Evolutionary conservation across 2,888 invertebrate genomes (phyloP), one percentile per base, ranked within the genome.

Genomic region (Tipula unca): DNA sequence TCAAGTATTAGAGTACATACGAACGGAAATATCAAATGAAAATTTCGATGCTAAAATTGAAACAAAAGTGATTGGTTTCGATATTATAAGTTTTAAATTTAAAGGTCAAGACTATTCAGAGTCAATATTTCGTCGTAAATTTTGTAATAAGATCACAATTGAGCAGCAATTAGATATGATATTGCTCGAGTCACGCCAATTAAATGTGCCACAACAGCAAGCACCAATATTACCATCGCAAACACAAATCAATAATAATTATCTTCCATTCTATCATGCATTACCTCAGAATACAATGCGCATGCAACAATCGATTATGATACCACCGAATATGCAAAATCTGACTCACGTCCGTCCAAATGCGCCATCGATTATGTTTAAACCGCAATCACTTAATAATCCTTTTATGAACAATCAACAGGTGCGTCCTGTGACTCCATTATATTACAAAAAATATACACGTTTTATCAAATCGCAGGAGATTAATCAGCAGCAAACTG

Each of bases 1-100:
- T 25, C 69, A 69, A 1, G 89, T 92, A 1, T 88, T 92, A 3
- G 89, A 90, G 3, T 87, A 88, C 3, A 91, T 93, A 8, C 54
- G 48, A 17, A 25, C 29, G 1, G 48, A 48, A 32, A 48, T 48
- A n/a, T 29, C 29, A 10, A 85, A 85, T 54, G 85, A 85, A 32
- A 54, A 3, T 17, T 17, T 85, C 54, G 85, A 85, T 6, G 29
- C 48, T 14, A 85, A 29, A 29, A 54, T 48, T 29, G 85, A 85
- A 54, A 29, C 17, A 20, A 32, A 84, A 39, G 84, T 84, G 36
- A 36, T 32, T 35, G 32, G 84, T 84, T 84, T 84, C 20, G 84
- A 36, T 25, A 32, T 83, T n/a, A 83, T 83, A 83, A 83, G 83
- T 83, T 83, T 83, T 17, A 83, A 29, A 83, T 83, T 32, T 83